phyloP scores from a whole-genome alignment of 1,140 invertebrate species.

The Aricia agestis region DNA sequence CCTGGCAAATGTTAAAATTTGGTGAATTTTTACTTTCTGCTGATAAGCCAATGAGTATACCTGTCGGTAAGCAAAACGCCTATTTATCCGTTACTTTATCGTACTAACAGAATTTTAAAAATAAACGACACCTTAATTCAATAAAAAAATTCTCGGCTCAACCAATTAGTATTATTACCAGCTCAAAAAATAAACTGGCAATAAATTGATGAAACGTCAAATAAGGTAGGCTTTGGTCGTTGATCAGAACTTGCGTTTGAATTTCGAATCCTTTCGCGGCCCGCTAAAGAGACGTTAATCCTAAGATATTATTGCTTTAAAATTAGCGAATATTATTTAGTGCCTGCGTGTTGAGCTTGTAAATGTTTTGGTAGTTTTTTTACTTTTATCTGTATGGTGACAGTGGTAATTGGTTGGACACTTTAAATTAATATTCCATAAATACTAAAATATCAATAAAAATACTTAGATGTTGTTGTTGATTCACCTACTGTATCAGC shows the following conservation, averaged over 20 bases:
- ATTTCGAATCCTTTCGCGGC: not conserved
- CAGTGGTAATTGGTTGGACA: not conserved
- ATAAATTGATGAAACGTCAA: conserved; percentile 9
- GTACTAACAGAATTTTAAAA: no score
- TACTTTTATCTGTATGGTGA: not conserved
- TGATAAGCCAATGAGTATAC: no score
- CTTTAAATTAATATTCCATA: not conserved
- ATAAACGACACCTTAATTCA: no score
- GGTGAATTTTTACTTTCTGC: no score
- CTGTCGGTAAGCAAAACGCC: no score
- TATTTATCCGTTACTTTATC: no score
- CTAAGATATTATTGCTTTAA: conserved; percentile 30
- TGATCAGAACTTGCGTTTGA: not conserved
- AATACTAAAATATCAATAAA: not conserved
- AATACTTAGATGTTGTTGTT: no score
- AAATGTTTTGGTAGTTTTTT: not conserved
- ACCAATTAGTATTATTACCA: not conserved
- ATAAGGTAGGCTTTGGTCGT: conserved; percentile 7
- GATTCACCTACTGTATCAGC: no score
- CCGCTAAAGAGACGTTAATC: conserved; percentile 16
- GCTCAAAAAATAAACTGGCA: not conserved
- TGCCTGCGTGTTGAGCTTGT: conserved; percentile 32
- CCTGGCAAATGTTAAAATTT: no score
- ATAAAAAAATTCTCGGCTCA: not conserved
- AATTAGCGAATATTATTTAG: conserved; percentile 50